phyloP scores from a whole-genome alignment of 2,113 vertebrate genomes.

The Conger conger region DNA sequence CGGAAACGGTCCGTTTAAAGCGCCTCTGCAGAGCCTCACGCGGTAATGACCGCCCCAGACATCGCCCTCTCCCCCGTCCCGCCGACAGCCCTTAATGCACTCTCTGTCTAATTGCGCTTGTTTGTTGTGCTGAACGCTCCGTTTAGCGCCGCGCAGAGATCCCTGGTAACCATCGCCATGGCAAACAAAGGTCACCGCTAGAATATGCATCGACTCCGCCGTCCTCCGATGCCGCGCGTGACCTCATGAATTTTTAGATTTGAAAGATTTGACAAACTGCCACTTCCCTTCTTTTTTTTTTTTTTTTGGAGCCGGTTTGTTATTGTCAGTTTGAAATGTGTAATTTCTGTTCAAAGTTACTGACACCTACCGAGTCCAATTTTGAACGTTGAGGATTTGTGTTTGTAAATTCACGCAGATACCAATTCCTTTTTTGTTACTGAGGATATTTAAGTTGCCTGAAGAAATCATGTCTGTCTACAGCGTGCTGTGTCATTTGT shows the following conservation, averaged over 20 bases:
- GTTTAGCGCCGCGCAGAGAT: constrained; percentile 37
- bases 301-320: not conserved
- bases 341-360: not conserved
- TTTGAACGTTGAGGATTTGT: not conserved
- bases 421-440: not conserved
- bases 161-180: constrained; percentile 56
- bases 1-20: constrained; percentile 23
- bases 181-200: constrained; percentile 61
- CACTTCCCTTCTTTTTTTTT: not conserved
- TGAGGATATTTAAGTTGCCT: not conserved
- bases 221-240: not conserved
- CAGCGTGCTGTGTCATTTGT: not conserved
- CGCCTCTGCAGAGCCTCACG: constrained; percentile 17
- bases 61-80: constrained; percentile 48
- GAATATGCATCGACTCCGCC: constrained; percentile 66
- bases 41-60: constrained; percentile 38
- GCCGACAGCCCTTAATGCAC: constrained; percentile 49
- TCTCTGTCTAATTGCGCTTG: constrained; percentile 60
- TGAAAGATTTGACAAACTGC: constrained; percentile 22
- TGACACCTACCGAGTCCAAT: not conserved
- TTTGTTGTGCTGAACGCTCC: constrained; percentile 56
- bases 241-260: constrained; percentile 71
- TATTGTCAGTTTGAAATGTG: not conserved
- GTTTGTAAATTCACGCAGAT: not conserved
- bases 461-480: not conserved